Base-by-base conservation (phyloP, 1,140 invertebrate species). In the Cepaea nemoralis region DNA sequence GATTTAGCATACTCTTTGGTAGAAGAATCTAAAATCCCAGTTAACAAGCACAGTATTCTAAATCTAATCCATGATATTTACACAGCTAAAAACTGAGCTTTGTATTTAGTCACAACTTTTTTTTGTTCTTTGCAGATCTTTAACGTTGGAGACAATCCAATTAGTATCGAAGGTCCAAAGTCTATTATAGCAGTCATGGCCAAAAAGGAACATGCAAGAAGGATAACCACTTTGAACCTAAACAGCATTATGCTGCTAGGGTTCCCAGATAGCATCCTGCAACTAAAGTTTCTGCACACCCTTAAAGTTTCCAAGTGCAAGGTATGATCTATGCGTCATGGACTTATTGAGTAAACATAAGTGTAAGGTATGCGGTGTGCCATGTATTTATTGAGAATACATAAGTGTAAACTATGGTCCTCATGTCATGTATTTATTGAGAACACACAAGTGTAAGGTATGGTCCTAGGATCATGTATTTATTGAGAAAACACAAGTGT, bases 91-190 rank as follows among this genome's bases (percentile, higher is more conserved):
- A 48, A 48, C 19, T 12, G 8, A 12, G 45, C 8, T 14, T 27
- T 8, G 8, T 35, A n/a, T 67, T 12, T 67, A n/a, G 10, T 67
- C 24, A 14, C 27, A 8, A 27, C 24, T 14, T 67, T n/a, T 12
- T 67, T 10, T 12, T 27, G 33, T 67, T 67, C 24, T 35, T 27
- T 67, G 10, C 63, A 67, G 63, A 33, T 67, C 87, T 82, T 6
- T 83, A 83, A 0, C 83, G 66, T 90, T 19, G 86, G 88, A 0
- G 86, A 84, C 27, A 91, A 91, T 80, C 87, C 88, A 19, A 67
- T 88, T 0, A 84, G 82, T 40, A 79, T 86, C 22, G 87, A 87
- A 12, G 81, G 85, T 35, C 69, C 85, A 0, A 88, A 86, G 74
- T 84, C 84, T 16, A 81, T 87, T n/a, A 81, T 89, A 1, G 80